Base-by-base conservation (phyloP, 2,888 invertebrate species). In the Morpho deidamia region DNA sequence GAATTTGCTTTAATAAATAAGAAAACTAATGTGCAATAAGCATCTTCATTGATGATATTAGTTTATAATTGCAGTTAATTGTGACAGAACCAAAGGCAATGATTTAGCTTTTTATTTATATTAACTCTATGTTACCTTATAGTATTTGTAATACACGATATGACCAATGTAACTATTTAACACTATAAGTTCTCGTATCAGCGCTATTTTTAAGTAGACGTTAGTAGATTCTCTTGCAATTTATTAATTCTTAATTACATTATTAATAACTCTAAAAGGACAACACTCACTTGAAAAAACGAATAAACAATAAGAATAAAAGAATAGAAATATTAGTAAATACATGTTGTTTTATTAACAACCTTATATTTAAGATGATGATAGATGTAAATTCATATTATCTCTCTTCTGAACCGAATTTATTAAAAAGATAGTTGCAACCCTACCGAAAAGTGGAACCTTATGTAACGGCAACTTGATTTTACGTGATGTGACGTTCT, bases 231-330 rank as follows among this genome's bases (percentile, higher is more conserved):
- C 79, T 82, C 81, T 81, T 81, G 79, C 83, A 81, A 80, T 81
- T 66, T 77, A 79, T 80, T 81, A 76, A 79, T 78, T 79, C 72
- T 76, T 82, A 82, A 81, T 78, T 80, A 78, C 76, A 78, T 74
- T 72, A 76, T 75, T 78, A 76, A 76, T 81, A 69, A 45, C 51
- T 48, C 43, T 54, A 73, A 80, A 87, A 81, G 68, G 70, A 75
- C 67, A 75, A 78, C 71, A 50, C 80, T 86, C 79, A 83, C 83
- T 86, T 83, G 81, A 74, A 77, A 49, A 83, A 84, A 83, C 80
- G 77, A 83, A 84, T 85, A 83, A 84, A 86, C 86, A 86, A 85
- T 84, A 82, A 23, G 5, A 83, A 83, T 77, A 81, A 81, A 81
- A 82, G 55, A 58, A 87, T 87, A 87, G 85, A 82, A 80, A 79